Evolutionary conservation across 1,140 invertebrate genomes (phyloP), one percentile per base, ranked within the genome.

Genomic region (Pogonognathellus flavescens): DNA sequence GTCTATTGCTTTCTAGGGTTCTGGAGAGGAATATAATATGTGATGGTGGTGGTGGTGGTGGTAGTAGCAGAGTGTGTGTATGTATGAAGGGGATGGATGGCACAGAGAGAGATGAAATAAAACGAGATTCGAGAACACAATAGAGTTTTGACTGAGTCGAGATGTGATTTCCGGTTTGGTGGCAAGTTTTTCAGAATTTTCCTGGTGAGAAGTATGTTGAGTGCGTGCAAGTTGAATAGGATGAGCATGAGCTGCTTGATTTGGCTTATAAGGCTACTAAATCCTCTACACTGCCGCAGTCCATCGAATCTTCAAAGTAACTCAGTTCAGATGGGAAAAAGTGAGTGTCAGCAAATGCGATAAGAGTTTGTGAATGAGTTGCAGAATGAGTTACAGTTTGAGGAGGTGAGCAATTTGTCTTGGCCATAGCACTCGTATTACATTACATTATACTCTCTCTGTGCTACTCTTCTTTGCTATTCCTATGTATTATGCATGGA

Each of bases 391-490:
- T 76, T 76, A 76, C 31, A 6, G 70, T 76, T 57, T 50, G 41
- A 76, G 70, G 70, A 76, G 70, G 70, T 76, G 41, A 76, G 70
- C 70, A 76, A 76, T 76, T 76, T 76, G 70, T 76, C 41, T 76
- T 72, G 10, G 9, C 3, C 66, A 49, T 49, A 31, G 14, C 53
- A 57, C 53, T 57, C 53, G 11, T 14, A 57, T n/a, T n/a, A 57
- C n/a, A 13, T 57, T 14, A 4, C n/a, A 57, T 57, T 57, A n/a
- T 9, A 57, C 11, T 13, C 11, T 4, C 11, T 13, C n/a, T 57
- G n/a, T n/a, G 2, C 11, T 57, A n/a, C 53, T 3, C n/a, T 4
- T 1, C 53, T 57, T 57, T n/a, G 1, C 11, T 57, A 2, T 57
- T 13, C n/a, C 11, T 4, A 57, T 57, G n/a, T 14, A n/a, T 57